phyloP scores from a whole-genome alignment of 2,113 vertebrate species.

The Bagarius yarrelli region DNA sequence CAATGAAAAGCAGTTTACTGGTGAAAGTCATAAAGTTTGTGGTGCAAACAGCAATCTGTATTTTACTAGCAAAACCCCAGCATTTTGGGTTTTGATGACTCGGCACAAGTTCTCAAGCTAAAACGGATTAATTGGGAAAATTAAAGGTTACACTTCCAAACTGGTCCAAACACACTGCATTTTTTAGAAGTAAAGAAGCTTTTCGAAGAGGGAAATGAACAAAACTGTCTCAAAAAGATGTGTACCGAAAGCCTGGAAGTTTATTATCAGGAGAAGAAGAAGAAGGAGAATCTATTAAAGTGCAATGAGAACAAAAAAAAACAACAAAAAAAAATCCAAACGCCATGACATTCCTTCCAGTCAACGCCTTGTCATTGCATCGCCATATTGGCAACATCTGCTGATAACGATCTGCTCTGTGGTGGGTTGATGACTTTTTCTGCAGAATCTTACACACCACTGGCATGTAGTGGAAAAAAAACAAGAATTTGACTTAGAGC shows the following conservation, averaged over 20 bases:
- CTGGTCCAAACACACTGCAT: background rate
- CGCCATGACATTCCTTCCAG: conserved; percentile 58
- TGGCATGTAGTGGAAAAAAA: conserved; percentile 14
- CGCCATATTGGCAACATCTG: conserved; percentile 61
- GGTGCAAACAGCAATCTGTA: background rate
- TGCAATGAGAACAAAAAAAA: conserved; percentile 40
- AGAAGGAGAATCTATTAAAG: conserved; percentile 46
- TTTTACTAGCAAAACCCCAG: conserved; percentile 4
- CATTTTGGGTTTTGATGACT: conserved; percentile 14
- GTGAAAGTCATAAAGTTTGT: background rate
- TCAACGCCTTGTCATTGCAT: conserved; percentile 60
- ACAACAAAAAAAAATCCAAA: conserved; percentile 42
- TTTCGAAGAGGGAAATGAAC: background rate
- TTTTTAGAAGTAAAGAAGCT: conserved; percentile 8
- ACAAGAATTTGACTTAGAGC: background rate
- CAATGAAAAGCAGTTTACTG: background rate
- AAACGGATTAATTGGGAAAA: conserved; percentile 38
- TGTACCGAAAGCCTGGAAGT: conserved; percentile 35
- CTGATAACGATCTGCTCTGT: conserved; percentile 56
- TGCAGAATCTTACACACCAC: conserved; percentile 38
- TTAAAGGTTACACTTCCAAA: conserved; percentile 42
- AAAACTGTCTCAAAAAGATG: background rate
- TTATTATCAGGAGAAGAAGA: conserved; percentile 40
- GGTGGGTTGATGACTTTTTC: conserved; percentile 38
- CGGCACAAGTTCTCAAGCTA: background rate